phyloP scores from a whole-genome alignment of 2,797 vertebrate genomes.

The Sebastes melanostomus region DNA sequence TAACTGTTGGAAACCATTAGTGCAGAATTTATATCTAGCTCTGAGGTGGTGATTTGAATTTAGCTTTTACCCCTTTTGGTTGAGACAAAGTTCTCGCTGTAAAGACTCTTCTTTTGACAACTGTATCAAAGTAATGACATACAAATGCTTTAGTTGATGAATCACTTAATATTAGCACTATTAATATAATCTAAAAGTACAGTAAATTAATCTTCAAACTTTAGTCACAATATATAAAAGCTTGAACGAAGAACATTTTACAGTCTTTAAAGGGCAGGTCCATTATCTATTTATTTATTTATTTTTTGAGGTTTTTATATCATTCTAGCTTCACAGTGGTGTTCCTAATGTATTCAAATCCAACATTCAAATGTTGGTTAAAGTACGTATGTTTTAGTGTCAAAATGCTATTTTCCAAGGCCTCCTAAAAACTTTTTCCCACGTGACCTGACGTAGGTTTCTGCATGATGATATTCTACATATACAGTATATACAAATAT shows the following conservation, averaged over 20 bases:
- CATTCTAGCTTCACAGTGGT: too few species aligned
- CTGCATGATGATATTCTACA: too few species aligned
- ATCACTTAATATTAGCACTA: neutral
- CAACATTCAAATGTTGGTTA: too few species aligned
- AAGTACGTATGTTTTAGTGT: too few species aligned
- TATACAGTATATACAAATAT: too few species aligned
- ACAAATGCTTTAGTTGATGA: neutral
- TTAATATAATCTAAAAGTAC: neutral
- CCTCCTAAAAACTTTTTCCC: too few species aligned
- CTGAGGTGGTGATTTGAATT: slow-evolving; percentile 16
- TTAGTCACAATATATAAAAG: neutral
- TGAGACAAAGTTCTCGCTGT: neutral
- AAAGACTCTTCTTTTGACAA: neutral
- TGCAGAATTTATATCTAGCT: slow-evolving; percentile 3
- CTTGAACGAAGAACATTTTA: neutral
- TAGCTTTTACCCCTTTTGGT: neutral
- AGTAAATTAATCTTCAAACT: neutral
- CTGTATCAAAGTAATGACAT: neutral
- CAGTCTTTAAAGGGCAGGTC: neutral
- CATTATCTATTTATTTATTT: too few species aligned
- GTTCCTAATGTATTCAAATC: too few species aligned
- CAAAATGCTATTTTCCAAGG: too few species aligned
- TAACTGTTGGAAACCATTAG: slow-evolving; percentile 42
- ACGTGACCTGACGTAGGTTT: too few species aligned
- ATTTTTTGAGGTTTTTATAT: too few species aligned